A percentile compares a stretch with the other conserved stretches of the same genome.
Evolutionary conservation across 1,140 invertebrate species (phyloP).

Genomic region (Aphidius gifuensis): DNA sequence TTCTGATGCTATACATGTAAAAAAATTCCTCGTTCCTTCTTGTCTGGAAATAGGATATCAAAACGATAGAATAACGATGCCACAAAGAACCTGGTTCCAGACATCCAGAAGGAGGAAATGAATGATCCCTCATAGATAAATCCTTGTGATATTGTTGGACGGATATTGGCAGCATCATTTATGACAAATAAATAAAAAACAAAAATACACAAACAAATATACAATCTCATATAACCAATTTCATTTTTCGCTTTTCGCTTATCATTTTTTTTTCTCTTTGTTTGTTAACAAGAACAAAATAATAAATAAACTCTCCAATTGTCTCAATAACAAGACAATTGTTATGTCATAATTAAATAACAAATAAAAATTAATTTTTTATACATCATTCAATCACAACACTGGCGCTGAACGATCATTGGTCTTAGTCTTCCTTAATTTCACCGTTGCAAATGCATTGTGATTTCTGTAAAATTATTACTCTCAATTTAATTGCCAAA

Average conservation of each 20-base stretch:
- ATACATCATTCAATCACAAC: slow-evolving; percentile 36
- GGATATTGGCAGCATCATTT: slow-evolving; percentile 22
- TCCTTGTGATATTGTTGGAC: slow-evolving; percentile 19
- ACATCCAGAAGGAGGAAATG: background rate
- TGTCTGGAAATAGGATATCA: background rate
- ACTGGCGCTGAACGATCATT: slow-evolving; percentile 78
- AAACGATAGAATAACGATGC: slow-evolving; percentile 20
- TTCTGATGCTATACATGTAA: background rate
- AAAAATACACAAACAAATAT: too few relatives aligned
- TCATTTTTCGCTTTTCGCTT: background rate
- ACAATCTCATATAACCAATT: background rate
- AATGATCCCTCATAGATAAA: slow-evolving; percentile 5
- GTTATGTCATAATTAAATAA: slow-evolving; percentile 8
- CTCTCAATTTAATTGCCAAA: too few relatives aligned
- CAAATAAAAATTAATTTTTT: slow-evolving; percentile 6
- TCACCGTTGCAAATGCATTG: slow-evolving; percentile 81
- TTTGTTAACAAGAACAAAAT: slow-evolving; percentile 1
- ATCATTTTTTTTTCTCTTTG: background rate
- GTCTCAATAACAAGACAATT: slow-evolving; percentile 1
- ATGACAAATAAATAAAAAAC: background rate
- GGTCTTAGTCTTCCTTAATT: slow-evolving; percentile 80
- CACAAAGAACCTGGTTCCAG: slow-evolving; percentile 15
- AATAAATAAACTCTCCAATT: slow-evolving; percentile 10
- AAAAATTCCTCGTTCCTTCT: too few relatives aligned
- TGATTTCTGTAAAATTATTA: slow-evolving; percentile 60